Conservation (phyloP, 1,140 invertebrate genomes). For the Palaemon carinicauda region DNA sequence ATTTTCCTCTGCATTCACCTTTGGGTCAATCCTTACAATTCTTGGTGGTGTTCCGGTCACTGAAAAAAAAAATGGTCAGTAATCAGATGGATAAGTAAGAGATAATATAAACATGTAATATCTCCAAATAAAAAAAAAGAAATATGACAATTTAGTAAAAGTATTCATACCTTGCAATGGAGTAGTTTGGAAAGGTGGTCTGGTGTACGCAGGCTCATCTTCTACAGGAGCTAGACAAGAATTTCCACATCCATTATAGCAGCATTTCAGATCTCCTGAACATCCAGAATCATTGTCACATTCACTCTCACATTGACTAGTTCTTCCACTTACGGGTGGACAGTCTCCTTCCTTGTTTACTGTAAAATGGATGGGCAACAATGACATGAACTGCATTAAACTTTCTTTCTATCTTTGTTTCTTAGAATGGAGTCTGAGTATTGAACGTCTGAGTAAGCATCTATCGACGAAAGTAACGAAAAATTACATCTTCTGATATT, state of each 20-base stretch:
- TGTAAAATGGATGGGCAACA: constrained; percentile 62
- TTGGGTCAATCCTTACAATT: constrained; percentile 68
- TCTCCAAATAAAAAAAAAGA: background rate
- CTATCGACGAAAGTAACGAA: too few relatives aligned
- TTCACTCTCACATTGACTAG: constrained; percentile 71
- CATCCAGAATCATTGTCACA: constrained; percentile 87
- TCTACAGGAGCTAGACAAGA: constrained; percentile 74
- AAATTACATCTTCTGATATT: too few relatives aligned
- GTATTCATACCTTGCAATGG: background rate
- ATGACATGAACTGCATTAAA: too few relatives aligned
- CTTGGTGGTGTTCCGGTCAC: constrained; percentile 47
- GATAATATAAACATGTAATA: background rate
- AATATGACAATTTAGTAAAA: constrained; percentile 1
- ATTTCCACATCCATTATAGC: constrained; percentile 78
- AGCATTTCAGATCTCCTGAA: constrained; percentile 80
- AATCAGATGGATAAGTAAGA: background rate
- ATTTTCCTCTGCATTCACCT: constrained; percentile 76
- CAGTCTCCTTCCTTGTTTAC: constrained; percentile 79
- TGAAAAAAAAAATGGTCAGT: background rate
- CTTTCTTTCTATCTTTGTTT: too few relatives aligned
- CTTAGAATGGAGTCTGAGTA: too few relatives aligned
- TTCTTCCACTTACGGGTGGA: constrained; percentile 65
- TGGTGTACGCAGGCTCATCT: constrained; percentile 10
- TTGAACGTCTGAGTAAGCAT: too few relatives aligned
- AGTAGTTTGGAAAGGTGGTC: constrained; percentile 12